phyloP scores from a whole-genome alignment of 2,113 vertebrate genomes.

The chimpanzee (Pan troglodytes) region DNA sequence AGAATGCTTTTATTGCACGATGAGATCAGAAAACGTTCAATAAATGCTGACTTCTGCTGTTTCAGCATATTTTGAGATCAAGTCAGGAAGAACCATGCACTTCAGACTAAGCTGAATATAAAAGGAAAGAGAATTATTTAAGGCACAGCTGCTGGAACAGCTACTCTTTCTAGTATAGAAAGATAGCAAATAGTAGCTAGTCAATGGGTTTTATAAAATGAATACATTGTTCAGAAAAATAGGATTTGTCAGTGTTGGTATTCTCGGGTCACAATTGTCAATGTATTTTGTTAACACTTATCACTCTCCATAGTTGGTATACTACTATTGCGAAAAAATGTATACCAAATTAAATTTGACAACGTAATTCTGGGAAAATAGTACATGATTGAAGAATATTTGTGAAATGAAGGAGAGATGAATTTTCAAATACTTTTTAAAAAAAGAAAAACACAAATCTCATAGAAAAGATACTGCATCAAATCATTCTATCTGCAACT shows the following conservation, averaged over 20 bases:
- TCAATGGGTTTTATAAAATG: background rate
- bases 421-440: background rate
- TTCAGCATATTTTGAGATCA: conserved; percentile 37
- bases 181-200: background rate
- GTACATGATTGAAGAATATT: background rate
- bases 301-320: background rate
- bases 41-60: conserved; percentile 30
- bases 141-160: background rate
- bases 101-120: background rate
- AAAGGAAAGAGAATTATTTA: conserved; percentile 42
- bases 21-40: conserved; percentile 14
- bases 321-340: background rate
- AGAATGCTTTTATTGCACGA: background rate
- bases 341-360: background rate
- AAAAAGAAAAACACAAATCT: background rate
- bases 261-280: background rate
- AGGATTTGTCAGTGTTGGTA: background rate
- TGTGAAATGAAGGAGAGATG: background rate
- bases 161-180: background rate
- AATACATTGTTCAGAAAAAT: background rate
- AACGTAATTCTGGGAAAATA: background rate
- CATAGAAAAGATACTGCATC: background rate
- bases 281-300: background rate
- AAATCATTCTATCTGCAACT: background rate
- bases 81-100: background rate